phyloP scores from a whole-genome alignment of 2,113 vertebrate species.

The Perccottus glenii region DNA sequence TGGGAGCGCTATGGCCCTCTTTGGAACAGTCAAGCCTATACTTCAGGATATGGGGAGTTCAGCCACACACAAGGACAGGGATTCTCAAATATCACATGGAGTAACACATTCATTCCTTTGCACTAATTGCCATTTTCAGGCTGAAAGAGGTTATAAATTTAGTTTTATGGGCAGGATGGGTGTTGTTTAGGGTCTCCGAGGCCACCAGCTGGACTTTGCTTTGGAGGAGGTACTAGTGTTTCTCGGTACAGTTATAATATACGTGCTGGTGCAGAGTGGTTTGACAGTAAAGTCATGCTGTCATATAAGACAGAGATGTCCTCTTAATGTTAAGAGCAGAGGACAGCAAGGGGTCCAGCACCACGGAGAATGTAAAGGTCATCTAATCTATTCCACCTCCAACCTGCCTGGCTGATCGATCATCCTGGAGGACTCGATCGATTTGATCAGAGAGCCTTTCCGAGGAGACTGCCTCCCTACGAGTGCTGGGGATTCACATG shows the following conservation, averaged over 20 bases:
- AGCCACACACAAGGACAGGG: constrained; percentile 65
- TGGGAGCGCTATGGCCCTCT: constrained; percentile 60
- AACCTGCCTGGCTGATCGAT: constrained; percentile 66
- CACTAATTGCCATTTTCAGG: constrained; percentile 71
- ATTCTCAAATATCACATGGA: constrained; percentile 72
- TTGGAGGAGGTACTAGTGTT: constrained; percentile 51
- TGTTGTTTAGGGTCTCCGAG: constrained; percentile 72
- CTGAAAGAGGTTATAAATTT: constrained; percentile 73
- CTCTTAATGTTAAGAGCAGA: constrained; percentile 61
- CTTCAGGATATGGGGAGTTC: constrained; percentile 64
- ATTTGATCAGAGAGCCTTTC: constrained; percentile 73
- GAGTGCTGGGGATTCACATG: constrained; percentile 33
- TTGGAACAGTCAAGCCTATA: constrained; percentile 54
- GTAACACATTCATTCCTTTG: constrained; percentile 68
- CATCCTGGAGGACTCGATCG: constrained; percentile 64
- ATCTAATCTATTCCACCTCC: constrained; percentile 73
- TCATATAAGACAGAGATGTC: constrained; percentile 58
- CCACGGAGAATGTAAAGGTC: constrained; percentile 66
- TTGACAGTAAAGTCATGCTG: constrained; percentile 53
- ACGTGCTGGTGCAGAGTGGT: constrained; percentile 14
- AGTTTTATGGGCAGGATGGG: constrained; percentile 73
- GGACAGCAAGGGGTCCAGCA: constrained; percentile 37
- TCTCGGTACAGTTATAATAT: constrained; percentile 52
- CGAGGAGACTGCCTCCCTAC: constrained; percentile 55
- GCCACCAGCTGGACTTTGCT: constrained; percentile 68